Evolutionary conservation across 2,113 vertebrate genomes (phyloP), one percentile per base, ranked within the genome.

Genomic region (Cynoglossus semilaevis): DNA sequence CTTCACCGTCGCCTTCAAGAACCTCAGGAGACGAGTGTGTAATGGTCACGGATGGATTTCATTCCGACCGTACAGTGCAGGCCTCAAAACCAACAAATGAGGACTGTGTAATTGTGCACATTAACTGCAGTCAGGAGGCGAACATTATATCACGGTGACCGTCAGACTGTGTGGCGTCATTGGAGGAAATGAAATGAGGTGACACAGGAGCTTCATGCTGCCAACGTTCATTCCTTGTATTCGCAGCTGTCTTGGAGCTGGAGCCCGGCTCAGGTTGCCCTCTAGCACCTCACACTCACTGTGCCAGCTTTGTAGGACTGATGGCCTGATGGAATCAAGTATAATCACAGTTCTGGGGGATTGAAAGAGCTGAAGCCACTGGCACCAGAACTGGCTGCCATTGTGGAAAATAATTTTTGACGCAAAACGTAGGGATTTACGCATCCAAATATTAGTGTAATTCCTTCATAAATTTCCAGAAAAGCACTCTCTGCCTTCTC

Each of bases 161-260:
- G 44, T 66, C 68, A 79, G 82, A 86, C 82, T 73, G 22, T 37
- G 42, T 62, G 80, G 78, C 71, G 77, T 83, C 82, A 3, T 8
- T 42, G 44, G 38, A 15, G 62, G 58, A 63, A 62, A 69, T 80
- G 0, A 66, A 79, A 74, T 52, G 77, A 65, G 67, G 74, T 57
- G 72, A 79, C 70, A 80, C 58, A 1, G 74, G 72, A 80, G 74
- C 58, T 29, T 53, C 49, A 29, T 38, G 1, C 65, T 58, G 74
- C 63, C 71, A 58, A 43, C 2, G 58, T 62, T 63, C 47, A 16
- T 48, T 68, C 58, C 54, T 9, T 18, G 47, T 54, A 17, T 58
- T 53, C 51, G 66, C 76, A 80, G 71, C 79, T 82, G 79, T 70
- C 74, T 35, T 48, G 43, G 38, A 15, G 55, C 59, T 67, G 45